phyloP scores from a whole-genome alignment of 2,888 invertebrate genomes.

The Ennomos erosarius region DNA sequence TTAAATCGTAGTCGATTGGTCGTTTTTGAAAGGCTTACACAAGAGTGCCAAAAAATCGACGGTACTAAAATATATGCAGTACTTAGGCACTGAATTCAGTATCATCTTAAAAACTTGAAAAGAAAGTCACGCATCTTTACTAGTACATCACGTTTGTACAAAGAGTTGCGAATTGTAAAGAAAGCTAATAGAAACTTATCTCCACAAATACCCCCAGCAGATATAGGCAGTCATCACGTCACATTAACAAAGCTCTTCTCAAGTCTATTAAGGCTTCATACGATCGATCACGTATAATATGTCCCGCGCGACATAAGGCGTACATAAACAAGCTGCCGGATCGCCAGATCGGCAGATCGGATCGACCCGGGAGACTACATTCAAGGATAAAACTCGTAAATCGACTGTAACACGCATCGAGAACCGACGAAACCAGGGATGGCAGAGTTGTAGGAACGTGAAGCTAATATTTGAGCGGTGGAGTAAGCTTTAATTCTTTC shows the following conservation, averaged over 20 bases:
- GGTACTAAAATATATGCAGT: too few relatives aligned
- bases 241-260: slow-evolving; percentile 19
- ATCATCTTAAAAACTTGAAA: too few relatives aligned
- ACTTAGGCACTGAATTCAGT: too few relatives aligned
- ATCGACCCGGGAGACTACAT: slow-evolving; percentile 48
- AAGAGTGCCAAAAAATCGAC: too few relatives aligned
- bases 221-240: slow-evolving; percentile 8
- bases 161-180: too few relatives aligned
- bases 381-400: slow-evolving; percentile 53
- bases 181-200: too few relatives aligned
- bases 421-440: slow-evolving; percentile 29
- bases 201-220: background rate
- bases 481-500: too few relatives aligned
- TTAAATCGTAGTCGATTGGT: too few relatives aligned
- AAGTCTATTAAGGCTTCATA: slow-evolving; percentile 17
- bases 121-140: too few relatives aligned
- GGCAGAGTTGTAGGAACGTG: background rate
- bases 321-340: slow-evolving; percentile 46
- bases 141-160: too few relatives aligned
- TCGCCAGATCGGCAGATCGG: background rate
- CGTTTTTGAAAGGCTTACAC: too few relatives aligned
- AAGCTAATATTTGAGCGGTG: too few relatives aligned
- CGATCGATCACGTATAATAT: slow-evolving; percentile 37
- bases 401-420: slow-evolving; percentile 46
- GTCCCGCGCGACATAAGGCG: slow-evolving; percentile 34